Evolutionary conservation across 2,888 invertebrate species (phyloP).

Genomic region (Malacosoma neustria): DNA sequence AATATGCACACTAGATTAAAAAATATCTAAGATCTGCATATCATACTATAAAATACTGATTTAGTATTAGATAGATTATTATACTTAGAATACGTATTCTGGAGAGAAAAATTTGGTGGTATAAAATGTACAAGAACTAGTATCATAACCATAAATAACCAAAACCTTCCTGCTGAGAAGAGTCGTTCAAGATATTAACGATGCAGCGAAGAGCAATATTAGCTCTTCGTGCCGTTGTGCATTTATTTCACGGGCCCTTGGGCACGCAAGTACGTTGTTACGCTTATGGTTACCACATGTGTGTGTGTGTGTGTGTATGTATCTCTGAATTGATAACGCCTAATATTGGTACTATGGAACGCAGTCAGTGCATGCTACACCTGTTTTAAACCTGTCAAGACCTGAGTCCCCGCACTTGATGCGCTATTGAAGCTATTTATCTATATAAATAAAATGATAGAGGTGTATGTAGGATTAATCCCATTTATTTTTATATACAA

Average conservation of each 20-base stretch:
- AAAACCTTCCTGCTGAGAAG: not conserved
- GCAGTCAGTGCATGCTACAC: slow-evolving; percentile 35
- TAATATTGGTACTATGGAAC: slow-evolving; percentile 24
- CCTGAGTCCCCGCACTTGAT: slow-evolving; percentile 20
- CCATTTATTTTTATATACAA: no score
- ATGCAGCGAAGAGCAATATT: not conserved
- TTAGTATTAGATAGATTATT: no score
- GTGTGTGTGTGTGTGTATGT: slow-evolving; percentile 30
- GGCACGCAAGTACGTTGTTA: slow-evolving; percentile 37
- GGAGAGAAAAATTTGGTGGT: not conserved
- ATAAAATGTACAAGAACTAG: not conserved
- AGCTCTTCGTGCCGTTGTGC: slow-evolving; percentile 23
- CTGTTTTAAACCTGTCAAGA: slow-evolving; percentile 37
- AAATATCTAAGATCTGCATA: no score
- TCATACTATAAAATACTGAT: no score
- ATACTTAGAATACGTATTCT: no score
- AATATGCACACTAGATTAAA: no score
- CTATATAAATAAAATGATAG: no score
- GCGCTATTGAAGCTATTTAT: slow-evolving; percentile 16
- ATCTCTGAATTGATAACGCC: slow-evolving; percentile 49
- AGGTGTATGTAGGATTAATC: no score
- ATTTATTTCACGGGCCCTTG: slow-evolving; percentile 66
- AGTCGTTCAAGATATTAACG: slow-evolving; percentile 1
- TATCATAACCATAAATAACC: not conserved
- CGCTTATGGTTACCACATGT: slow-evolving; percentile 37